Conservation (phyloP, 2,888 invertebrate genomes). For the Celastrina argiolus region DNA sequence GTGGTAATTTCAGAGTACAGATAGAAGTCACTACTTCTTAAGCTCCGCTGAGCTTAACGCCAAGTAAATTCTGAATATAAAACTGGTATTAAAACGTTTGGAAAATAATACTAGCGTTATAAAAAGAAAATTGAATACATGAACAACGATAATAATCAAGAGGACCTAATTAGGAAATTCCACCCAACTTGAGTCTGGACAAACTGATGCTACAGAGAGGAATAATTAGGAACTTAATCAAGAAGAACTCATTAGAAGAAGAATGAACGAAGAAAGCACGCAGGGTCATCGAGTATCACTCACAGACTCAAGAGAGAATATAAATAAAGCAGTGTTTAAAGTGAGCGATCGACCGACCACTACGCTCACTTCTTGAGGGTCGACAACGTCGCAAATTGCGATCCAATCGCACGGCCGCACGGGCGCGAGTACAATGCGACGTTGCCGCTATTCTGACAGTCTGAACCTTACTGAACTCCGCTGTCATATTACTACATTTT, state of each 20-base stretch:
- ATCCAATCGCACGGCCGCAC: constrained; percentile 22
- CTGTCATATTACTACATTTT: not conserved
- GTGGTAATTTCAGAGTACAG: no score
- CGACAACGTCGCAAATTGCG: constrained; percentile 33
- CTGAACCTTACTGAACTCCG: constrained; percentile 23
- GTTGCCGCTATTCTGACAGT: constrained; percentile 38
- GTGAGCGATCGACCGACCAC: constrained; percentile 30
- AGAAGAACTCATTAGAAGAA: not conserved
- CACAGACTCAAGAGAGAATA: not conserved
- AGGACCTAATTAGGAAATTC: no score
- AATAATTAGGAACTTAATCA: not conserved
- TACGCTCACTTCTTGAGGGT: constrained; percentile 27
- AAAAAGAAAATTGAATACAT: no score
- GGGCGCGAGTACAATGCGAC: constrained; percentile 34
- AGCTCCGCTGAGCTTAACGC: no score
- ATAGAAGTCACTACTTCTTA: no score
- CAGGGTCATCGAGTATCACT: not conserved
- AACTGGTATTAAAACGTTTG: no score
- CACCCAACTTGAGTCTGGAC: no score
- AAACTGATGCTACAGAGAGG: not conserved
- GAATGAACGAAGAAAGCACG: not conserved
- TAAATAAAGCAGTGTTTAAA: constrained; percentile 10
- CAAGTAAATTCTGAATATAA: no score
- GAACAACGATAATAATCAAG: no score
- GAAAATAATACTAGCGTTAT: no score